Evolutionary conservation across 2,113 vertebrate genomes (phyloP), one percentile per base, ranked within the genome.

Genomic region (Laterallus jamaicensis): DNA sequence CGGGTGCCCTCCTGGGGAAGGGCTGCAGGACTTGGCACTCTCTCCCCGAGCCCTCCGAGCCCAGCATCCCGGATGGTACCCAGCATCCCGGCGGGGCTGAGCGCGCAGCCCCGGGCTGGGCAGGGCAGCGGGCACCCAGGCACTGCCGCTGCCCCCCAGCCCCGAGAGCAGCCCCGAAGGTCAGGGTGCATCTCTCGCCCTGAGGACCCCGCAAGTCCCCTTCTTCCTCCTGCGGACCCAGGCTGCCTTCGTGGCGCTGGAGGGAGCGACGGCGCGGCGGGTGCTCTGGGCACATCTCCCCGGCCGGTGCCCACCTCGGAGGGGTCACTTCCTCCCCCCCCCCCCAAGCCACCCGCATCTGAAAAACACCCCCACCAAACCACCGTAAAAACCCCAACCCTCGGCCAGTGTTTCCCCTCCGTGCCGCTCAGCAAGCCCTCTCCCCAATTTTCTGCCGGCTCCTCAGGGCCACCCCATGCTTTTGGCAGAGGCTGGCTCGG

Each of bases 211-310:
- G 12, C 66, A 18, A 71, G 54, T 18, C 32, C 54, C 10, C 7
- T 11, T 11, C 20, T 13, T 32, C 20, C 26, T 55, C 14, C 3
- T 64, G 22, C 15, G 8, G 44, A 60, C 11, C 35, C 16, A 15
- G 9, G 14, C 16, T 60, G 54, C 19, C 50, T 40, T 28, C 28
- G 25, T 5, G 15, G 44, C 7, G 12, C 9, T 5, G 64, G 6
- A 55, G 24, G 69, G 3, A 52, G 44, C 8, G 2, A 42, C 2
- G 1, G 66, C 5, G 9, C 77, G 54, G 31, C 0, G 0, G 8
- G 17, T 83, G 60, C 10, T 52, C 35, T 28, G 35, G 47, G 71
- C 55, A 29, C 79, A 56, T n/a, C 58, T 17, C 37, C 37, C 49
- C 16, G 2, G 9, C 24, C 15, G 6, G 40, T n/a, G 7, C 35